These are phyloP conservation scores for Telmatochromis sp. DNA, from an alignment of 2,113 vertebrate species.

Conservation along the genomic window DNA sequence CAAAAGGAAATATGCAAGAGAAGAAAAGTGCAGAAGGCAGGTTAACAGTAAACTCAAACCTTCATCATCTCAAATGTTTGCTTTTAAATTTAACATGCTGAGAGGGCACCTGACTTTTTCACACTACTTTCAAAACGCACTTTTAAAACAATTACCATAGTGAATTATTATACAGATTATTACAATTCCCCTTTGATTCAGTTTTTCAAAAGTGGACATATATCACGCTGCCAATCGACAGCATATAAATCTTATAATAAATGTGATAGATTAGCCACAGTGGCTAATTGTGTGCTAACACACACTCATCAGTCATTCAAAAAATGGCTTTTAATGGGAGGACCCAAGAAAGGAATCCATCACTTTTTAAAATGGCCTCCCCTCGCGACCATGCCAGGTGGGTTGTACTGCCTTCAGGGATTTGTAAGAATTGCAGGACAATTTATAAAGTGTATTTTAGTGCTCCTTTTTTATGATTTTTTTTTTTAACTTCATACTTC, in stretches of 20 bases:
- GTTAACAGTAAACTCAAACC: neutral
- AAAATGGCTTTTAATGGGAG: slow-evolving; percentile 66
- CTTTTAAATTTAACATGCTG: neutral
- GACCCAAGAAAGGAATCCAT: slow-evolving; percentile 61
- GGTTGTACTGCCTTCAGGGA: neutral
- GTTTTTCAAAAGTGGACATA: slow-evolving; percentile 53
- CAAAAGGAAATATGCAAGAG: neutral
- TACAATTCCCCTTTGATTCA: slow-evolving; percentile 56
- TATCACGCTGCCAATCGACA: slow-evolving; percentile 51
- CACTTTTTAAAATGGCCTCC: slow-evolving; percentile 60
- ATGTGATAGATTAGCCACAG: slow-evolving; percentile 65
- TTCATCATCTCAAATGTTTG: neutral
- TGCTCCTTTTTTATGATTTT: neutral
- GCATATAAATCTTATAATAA: slow-evolving; percentile 63
- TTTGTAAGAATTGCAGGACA: neutral
- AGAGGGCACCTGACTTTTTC: neutral
- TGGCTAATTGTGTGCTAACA: slow-evolving; percentile 66
- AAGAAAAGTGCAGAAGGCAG: neutral
- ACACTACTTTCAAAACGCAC: neutral
- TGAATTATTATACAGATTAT: slow-evolving; percentile 59
- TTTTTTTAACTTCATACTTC: neutral
- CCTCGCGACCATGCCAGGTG: neutral
- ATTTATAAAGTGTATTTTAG: slow-evolving; percentile 2
- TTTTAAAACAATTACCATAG: slow-evolving; percentile 24
- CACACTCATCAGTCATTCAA: slow-evolving; percentile 68